Evolutionary conservation across 64 coral and sea anemone species (phyloP).

Genomic region (Montipora sp.): DNA sequence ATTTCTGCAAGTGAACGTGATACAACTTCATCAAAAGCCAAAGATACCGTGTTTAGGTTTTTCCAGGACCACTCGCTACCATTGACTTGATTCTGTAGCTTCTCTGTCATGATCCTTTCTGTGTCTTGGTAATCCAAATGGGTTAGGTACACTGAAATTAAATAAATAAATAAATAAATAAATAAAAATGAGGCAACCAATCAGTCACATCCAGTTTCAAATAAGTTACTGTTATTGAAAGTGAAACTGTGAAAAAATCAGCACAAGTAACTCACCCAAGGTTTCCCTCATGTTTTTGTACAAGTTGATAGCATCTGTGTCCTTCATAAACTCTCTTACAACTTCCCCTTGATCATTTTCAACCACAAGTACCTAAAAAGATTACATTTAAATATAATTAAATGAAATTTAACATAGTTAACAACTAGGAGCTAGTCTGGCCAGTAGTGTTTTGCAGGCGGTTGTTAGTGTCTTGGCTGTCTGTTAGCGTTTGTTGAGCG

Average conservation of each 20-base stretch:
- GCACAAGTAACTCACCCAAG: conserved; percentile 55
- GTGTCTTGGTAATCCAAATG: conserved; percentile 99
- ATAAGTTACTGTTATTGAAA: no score
- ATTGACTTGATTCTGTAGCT: conserved; percentile 96
- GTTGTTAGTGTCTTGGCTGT: no score
- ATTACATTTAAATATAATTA: no score
- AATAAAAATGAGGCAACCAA: no score
- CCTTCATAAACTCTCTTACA: conserved; percentile 98
- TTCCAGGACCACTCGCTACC: conserved; percentile 99
- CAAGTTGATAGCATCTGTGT: conserved; percentile 99
- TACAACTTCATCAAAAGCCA: background rate
- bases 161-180: background rate
- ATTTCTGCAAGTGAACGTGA: no score
- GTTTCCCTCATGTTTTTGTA: conserved; percentile 99
- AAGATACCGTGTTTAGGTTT: conserved; percentile 92
- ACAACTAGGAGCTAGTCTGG: no score
- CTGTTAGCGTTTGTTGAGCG: no score
- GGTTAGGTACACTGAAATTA: conserved; percentile 83
- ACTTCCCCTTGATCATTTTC: conserved; percentile 99
- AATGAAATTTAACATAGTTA: no score
- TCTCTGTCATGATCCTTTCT: conserved; percentile 96
- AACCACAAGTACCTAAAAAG: conserved; percentile 90
- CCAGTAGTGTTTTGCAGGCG: no score
- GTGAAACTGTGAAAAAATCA: no score
- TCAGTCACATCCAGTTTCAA: background rate